Conservation (phyloP, 2,797 vertebrate genomes). For the Chrysocyon brachyurus region DNA sequence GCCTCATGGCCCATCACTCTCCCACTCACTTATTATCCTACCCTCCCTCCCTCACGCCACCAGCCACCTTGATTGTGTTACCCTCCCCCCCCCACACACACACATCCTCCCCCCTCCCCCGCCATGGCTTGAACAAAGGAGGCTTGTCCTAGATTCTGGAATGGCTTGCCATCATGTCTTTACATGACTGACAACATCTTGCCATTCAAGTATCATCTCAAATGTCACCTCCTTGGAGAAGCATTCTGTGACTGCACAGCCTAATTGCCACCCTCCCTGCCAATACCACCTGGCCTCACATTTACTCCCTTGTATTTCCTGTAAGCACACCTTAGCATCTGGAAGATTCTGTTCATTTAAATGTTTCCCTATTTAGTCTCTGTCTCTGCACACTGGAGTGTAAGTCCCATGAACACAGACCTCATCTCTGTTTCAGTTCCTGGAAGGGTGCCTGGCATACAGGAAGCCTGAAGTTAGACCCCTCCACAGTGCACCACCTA, state of each 20-base stretch:
- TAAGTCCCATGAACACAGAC: background rate
- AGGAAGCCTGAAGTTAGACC: background rate
- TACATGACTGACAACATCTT: background rate
- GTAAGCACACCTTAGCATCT: background rate
- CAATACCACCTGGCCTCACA: no score
- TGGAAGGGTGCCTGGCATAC: background rate
- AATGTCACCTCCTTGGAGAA: background rate
- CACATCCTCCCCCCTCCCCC: no score
- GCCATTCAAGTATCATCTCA: background rate
- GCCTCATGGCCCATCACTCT: background rate
- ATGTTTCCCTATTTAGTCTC: background rate
- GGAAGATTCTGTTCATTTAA: background rate
- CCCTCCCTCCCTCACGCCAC: background rate
- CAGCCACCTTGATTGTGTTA: background rate
- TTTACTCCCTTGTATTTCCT: background rate
- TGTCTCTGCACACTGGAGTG: background rate
- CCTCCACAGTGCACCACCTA: accelerated
- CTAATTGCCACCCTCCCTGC: background rate
- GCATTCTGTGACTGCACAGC: background rate
- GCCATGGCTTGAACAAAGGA: background rate
- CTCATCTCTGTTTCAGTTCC: background rate
- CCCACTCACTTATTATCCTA: background rate
- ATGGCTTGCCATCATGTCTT: background rate
- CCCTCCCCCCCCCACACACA: no score
- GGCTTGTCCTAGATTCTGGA: background rate